Percentiles rank a stretch among this genome's conserved stretches.
phyloP scores from a whole-genome alignment of 2,113 vertebrate genomes.

The Castor canadensis region DNA sequence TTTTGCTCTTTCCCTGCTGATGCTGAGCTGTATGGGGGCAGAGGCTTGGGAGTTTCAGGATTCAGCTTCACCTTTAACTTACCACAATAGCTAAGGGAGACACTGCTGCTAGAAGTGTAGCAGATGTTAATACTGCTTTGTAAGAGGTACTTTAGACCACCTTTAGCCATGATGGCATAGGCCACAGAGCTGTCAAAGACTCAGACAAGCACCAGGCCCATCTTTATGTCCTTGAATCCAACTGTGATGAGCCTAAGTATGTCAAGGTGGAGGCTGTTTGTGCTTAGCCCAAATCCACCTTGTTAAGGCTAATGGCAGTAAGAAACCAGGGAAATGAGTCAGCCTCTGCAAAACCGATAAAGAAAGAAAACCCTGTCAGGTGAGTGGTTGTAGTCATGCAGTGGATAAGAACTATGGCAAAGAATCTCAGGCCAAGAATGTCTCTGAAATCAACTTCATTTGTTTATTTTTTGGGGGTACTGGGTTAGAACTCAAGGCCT shows the following conservation, averaged over 20 bases:
- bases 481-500: no score
- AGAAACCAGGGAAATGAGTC: background rate
- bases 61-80: background rate
- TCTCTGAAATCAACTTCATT: no score
- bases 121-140: background rate
- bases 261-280: background rate
- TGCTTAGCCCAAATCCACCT: background rate
- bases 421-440: background rate
- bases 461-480: no score
- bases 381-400: background rate
- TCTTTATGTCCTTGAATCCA: background rate
- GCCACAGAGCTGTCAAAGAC: background rate
- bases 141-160: background rate
- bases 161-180: background rate
- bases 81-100: background rate
- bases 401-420: background rate
- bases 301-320: background rate
- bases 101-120: background rate
- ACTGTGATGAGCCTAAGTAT: background rate
- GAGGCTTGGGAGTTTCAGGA: background rate
- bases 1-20: background rate
- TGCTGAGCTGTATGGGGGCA: background rate
- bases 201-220: background rate
- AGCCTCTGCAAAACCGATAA: background rate
- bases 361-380: background rate